Percentiles rank a stretch among this genome's conserved stretches.
Conservation (phyloP, 2,888 invertebrate genomes). For the Cerceris rybyensis region DNA sequence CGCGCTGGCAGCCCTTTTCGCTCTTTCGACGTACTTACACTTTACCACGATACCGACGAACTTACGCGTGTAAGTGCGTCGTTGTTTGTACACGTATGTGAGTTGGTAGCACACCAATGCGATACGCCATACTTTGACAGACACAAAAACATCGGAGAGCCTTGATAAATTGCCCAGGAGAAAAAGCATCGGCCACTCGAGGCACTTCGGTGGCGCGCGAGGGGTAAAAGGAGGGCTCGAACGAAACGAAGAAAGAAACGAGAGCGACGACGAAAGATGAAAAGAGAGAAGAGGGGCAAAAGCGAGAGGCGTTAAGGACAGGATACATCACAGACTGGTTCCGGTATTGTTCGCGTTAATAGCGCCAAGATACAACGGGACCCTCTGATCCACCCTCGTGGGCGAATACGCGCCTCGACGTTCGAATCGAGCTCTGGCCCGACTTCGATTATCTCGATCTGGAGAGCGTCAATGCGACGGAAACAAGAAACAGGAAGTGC, state of each 20-base stretch:
- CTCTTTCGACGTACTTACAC: constrained; percentile 45
- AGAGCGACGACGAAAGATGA: constrained; percentile 31
- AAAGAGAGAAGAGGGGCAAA: constrained; percentile 8
- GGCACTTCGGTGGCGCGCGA: constrained; percentile 59
- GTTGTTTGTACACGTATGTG: constrained; percentile 8
- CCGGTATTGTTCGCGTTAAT: constrained; percentile 81
- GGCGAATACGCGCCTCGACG: constrained; percentile 52
- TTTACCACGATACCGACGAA: constrained; percentile 40
- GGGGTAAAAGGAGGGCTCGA: constrained; percentile 48
- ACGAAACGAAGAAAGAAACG: constrained; percentile 48
- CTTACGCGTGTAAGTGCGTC: constrained; percentile 6
- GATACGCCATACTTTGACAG: constrained; percentile 71
- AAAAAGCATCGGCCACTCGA: constrained; percentile 73
- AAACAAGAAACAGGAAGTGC: constrained; percentile 65
- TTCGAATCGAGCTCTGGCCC: constrained; percentile 64
- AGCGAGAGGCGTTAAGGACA: constrained; percentile 77
- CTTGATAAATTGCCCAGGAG: constrained; percentile 77
- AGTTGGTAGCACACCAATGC: constrained; percentile 2
- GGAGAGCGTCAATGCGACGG: constrained; percentile 75
- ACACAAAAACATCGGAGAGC: constrained; percentile 74
- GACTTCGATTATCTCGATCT: constrained; percentile 80
- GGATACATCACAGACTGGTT: constrained; percentile 79
- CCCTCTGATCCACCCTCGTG: constrained; percentile 50
- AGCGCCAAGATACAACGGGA: constrained; percentile 77
- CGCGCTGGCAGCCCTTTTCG: constrained; percentile 57